Base-by-base conservation (phyloP, 2,888 invertebrate genomes). In the Netelia fuscicornis region DNA sequence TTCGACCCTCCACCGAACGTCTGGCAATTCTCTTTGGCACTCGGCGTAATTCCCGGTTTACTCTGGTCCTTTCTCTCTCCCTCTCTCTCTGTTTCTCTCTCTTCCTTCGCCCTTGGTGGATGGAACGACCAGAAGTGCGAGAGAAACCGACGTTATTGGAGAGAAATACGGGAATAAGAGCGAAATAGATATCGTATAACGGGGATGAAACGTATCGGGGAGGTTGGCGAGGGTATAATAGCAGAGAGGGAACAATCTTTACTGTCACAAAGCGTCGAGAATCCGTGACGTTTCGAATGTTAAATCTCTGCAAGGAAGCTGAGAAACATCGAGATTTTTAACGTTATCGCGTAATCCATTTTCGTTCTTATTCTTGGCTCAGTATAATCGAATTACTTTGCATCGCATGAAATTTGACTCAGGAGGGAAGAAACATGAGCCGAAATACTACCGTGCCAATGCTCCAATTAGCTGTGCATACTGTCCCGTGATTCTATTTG, bases 1-100 rank as follows among this genome's bases (percentile, higher is more conserved):
- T 60, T 17, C 60, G 52, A 44, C 75, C 54, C 70, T 30, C 58
- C 68, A 65, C 42, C 72, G 62, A 83, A 75, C 85, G 83, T 80
- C 86, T 84, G 84, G 84, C 84, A 84, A 84, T 82, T 84, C 86
- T 81, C 84, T 83, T 82, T 84, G 86, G 84, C 84, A 84, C 84
- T 83, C 81, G 83, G 81, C 81, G 86, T 83, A 83, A 80, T 83
- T 81, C 86, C 84, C 83, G 74, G 86, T 86, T 86, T 81, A 77
- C 83, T 81, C 81, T 67, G 42, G 65, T 81, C 81, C 37, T 3
- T 37, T 37, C 37, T 37, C 37, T 37, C 37, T 37, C 37, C 8
- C 37, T 37, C 37, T 37, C 37, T 37, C 37, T 37, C 37, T 30
- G 2, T 30, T 30, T 37, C 37, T 37, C 37, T 37, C 37, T 37